Percentiles rank a stretch among this genome's conserved stretches.
These are phyloP conservation scores for Argya squamiceps DNA, from an alignment of 2,797 vertebrate species.

Conservation along the genomic window DNA sequence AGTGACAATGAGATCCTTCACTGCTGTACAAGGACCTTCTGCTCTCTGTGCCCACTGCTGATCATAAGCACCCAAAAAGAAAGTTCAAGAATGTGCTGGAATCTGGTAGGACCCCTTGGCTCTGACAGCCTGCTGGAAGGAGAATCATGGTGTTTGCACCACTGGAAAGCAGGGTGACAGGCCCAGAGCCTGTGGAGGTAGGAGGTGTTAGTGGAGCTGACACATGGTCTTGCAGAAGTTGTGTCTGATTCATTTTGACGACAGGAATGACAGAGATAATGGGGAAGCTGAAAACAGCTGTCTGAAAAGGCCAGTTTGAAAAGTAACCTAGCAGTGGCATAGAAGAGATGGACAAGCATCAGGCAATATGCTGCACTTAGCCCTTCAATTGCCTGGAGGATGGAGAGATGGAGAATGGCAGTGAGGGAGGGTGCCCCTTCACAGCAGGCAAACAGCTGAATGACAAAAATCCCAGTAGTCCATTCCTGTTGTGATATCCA, in stretches of 20 bases:
- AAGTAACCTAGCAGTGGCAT: neutral
- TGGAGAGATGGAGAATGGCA: neutral
- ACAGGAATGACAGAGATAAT: neutral
- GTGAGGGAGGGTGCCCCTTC: neutral
- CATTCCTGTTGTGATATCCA: neutral
- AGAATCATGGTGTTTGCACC: neutral
- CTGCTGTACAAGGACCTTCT: neutral
- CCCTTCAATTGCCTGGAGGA: neutral
- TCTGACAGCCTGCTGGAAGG: neutral
- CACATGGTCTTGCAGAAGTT: neutral
- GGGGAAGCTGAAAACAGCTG: neutral
- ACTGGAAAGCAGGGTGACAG: neutral
- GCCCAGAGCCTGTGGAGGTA: neutral
- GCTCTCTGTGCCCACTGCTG: neutral
- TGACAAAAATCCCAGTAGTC: neutral
- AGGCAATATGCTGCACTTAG: neutral
- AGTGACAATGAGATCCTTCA: neutral
- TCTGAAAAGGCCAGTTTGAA: neutral
- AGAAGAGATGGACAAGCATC: neutral
- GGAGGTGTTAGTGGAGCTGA: neutral
- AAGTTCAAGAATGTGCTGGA: neutral
- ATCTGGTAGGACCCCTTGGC: neutral
- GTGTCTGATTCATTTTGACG: rapidly evolving
- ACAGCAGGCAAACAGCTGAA: neutral
- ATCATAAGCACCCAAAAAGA: neutral